These are phyloP conservation scores for Margarornis squamiger DNA, from an alignment of 2,797 vertebrate genomes.

Conservation along the genomic window DNA sequence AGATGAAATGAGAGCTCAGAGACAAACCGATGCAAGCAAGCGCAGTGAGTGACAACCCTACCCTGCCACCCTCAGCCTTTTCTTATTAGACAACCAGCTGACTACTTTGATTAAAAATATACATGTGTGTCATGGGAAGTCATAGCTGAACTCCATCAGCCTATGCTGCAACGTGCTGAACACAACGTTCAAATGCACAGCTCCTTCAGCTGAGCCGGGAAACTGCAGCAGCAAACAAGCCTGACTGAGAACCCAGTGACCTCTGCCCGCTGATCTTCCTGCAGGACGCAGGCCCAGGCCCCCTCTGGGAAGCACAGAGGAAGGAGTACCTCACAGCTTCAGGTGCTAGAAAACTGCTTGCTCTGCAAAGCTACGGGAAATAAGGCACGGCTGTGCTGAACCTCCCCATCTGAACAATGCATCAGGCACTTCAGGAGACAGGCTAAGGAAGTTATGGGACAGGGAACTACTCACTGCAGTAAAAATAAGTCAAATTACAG, in stretches of 20 bases:
- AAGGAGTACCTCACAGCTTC: slow-evolving; percentile 10
- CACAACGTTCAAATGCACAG: background rate
- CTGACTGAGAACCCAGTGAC: slow-evolving; percentile 10
- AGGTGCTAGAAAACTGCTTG: slow-evolving; percentile 23
- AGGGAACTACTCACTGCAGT: background rate
- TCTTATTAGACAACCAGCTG: slow-evolving; percentile 15
- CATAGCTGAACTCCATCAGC: slow-evolving; percentile 23
- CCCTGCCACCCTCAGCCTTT: background rate
- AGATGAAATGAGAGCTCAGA: background rate
- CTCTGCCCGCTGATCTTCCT: slow-evolving; percentile 24
- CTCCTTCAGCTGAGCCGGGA: background rate
- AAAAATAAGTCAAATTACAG: background rate
- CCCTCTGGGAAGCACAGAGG: background rate
- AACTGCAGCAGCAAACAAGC: background rate
- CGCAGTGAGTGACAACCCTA: background rate
- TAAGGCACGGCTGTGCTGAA: background rate
- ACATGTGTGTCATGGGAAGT: background rate
- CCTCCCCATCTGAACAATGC: background rate
- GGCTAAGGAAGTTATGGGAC: background rate
- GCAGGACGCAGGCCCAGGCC: background rate
- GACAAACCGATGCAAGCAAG: background rate
- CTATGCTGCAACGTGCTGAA: slow-evolving; percentile 9
- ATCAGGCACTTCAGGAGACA: background rate
- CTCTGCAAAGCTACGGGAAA: slow-evolving; percentile 2
- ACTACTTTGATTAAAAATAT: slow-evolving; percentile 49